Base-by-base conservation (phyloP, 2,113 vertebrate species). In the Sialia sialis region DNA sequence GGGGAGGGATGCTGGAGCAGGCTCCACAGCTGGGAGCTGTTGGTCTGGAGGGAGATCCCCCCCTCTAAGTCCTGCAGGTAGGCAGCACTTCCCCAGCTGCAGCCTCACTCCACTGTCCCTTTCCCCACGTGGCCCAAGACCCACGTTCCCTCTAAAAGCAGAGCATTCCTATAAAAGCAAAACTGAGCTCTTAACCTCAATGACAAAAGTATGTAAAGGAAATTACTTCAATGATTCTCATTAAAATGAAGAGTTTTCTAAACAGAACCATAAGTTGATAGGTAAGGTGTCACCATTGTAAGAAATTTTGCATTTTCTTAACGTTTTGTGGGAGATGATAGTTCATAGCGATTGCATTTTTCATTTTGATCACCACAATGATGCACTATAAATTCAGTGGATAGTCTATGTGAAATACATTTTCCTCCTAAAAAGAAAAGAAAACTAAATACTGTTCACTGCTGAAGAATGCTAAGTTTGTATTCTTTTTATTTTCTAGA, bases 21-120 rank as follows among this genome's bases (percentile, higher is more conserved):
- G 0, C 44, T 27, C 32, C 2, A 4, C 49, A 73, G 67, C 41
- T 1, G 0, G 25, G 16, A 93, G 25, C 0, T 0, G 48, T 4
- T 73, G 30, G 26, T n/a, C 17, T 20, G 1, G 2, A 39, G 36
- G 22, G 22, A 83, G 15, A 44, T 44, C 32, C 46, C 79, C 76
- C 25, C 32, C 48, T 59, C 27, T 0, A 0, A 64, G 51, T 21
- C 38, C 52, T 18, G 14, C 46, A 77, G 59, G 76, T 41, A 49
- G 48, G 67, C 23, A 86, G 54, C 49, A 83, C 19, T 2, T 77
- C 54, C 44, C 34, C 62, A 48, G 39, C 20, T 62, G 23, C 54
- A 94, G 30, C 60, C 43, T 90, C 76, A 36, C 39, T 16, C 29
- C 32, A 7, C 51, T 22, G 9, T 10, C 54, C 77, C 54, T 58